Conservation (phyloP, 2,888 invertebrate genomes). For the Deroplatys truncata region DNA sequence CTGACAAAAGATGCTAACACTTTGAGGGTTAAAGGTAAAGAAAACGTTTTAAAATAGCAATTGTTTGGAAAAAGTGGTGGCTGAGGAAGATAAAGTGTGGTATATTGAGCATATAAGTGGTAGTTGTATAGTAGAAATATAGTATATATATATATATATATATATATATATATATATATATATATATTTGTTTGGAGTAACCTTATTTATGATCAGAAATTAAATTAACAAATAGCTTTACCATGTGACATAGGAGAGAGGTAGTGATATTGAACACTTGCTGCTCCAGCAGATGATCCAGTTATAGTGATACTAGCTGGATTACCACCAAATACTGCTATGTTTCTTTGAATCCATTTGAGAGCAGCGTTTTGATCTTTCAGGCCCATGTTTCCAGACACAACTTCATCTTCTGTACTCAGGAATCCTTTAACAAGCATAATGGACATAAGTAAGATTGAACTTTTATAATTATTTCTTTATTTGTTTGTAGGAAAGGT, state of each 20-base stretch:
- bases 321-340: constrained; percentile 67
- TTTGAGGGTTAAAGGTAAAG: too few species aligned
- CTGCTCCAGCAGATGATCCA: constrained; percentile 71
- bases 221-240: constrained; percentile 36
- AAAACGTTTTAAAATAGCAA: too few species aligned
- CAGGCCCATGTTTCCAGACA: constrained; percentile 69
- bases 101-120: too few species aligned
- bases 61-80: too few species aligned
- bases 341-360: constrained; percentile 65
- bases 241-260: constrained; percentile 60
- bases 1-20: too few species aligned
- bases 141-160: too few species aligned
- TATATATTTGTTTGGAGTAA: too few species aligned
- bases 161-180: too few species aligned
- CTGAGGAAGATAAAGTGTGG: too few species aligned
- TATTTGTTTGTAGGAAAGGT: neutral
- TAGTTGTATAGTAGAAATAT: too few species aligned
- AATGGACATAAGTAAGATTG: neutral
- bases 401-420: constrained; percentile 63
- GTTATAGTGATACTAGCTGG: constrained; percentile 62
- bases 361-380: constrained; percentile 70
- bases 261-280: constrained; percentile 69
- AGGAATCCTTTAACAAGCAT: constrained; percentile 56
- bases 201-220: too few species aligned
- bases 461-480: too few species aligned